Evolutionary conservation across 2,888 invertebrate genomes (phyloP), one percentile per base, ranked within the genome.

Genomic region (Sarcophaga variegata): DNA sequence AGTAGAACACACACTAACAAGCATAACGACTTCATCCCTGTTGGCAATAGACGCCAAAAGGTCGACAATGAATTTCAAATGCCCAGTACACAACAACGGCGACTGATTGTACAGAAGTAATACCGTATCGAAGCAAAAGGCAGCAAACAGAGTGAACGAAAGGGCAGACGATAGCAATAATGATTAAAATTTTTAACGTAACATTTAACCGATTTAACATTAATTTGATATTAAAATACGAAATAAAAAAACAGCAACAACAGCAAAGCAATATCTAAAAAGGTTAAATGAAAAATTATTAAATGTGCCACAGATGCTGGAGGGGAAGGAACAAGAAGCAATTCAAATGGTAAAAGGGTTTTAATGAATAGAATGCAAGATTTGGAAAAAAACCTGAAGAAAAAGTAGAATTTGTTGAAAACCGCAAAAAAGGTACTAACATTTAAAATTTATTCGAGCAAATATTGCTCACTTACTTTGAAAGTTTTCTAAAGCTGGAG

Each of bases 161-260:
- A 37, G 8, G 69, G 37, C n/a, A 37, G 37, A 37, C 37, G 37
- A 60, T 62, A 22, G 67, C 71, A 83, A 78, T 76, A 71, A 76
- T 83, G 84, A 86, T 77, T 85, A 80, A 83, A 70, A 86, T 88
- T 89, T 89, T 90, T 91, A 89, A 90, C 91, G 90, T 91, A 91
- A 91, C 91, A 91, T 91, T 91, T 91, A 91, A 91, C 91, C 91
- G 88, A 89, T 83, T 83, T 75, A 81, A 81, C 79, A 84, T 86
- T 77, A 60, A 80, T 66, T 70, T 75, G 62, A 83, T 83, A 81
- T 64, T 78, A 22, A 75, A 75, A 70, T 77, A 77, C 63, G 49
- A 37, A 81, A 67, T 60, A 45, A n/a, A 75, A 69, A 2, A 54
- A 69, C 12, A 69, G 63, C 49, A 76, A 76, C 5, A 64, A 37